Evolutionary conservation across 1,140 invertebrate genomes (phyloP).

Genomic region (Drosophila tropicalis): DNA sequence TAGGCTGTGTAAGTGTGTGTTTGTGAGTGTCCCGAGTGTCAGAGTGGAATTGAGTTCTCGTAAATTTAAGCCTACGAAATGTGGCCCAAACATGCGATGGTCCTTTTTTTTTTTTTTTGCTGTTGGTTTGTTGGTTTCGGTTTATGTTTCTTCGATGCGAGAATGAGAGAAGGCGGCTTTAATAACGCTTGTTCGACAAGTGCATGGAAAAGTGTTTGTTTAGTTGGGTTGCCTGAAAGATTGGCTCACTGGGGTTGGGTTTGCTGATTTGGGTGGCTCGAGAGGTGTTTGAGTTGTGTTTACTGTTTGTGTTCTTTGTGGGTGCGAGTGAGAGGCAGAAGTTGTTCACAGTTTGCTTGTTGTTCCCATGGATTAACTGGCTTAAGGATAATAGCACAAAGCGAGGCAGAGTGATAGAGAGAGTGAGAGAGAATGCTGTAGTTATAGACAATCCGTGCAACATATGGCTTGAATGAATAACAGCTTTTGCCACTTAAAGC

Average conservation of each 20-base stretch:
- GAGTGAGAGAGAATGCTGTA: slow-evolving; percentile 25
- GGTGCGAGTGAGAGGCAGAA: slow-evolving; percentile 8
- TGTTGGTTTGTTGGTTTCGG: not conserved
- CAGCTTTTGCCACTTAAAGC: not conserved
- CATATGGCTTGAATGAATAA: slow-evolving; percentile 28
- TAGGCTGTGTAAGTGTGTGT: not conserved
- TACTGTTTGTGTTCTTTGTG: slow-evolving; percentile 15
- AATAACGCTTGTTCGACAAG: slow-evolving; percentile 45
- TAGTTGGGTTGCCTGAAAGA: not conserved
- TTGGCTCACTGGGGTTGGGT: not conserved
- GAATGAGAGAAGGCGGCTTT: slow-evolving; percentile 40
- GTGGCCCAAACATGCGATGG: slow-evolving; percentile 51
- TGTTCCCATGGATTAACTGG: slow-evolving; percentile 41
- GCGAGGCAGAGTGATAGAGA: too few species aligned
- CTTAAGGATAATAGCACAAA: slow-evolving; percentile 11
- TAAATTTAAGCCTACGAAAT: slow-evolving; percentile 39
- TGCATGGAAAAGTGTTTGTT: slow-evolving; percentile 43
- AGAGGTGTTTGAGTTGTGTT: slow-evolving; percentile 17
- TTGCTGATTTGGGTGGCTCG: not conserved
- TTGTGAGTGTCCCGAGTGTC: slow-evolving; percentile 3
- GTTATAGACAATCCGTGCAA: slow-evolving; percentile 29
- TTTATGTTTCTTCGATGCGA: not conserved
- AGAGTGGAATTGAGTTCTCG: slow-evolving; percentile 11
- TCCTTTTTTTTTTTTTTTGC: not conserved
- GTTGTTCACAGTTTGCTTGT: slow-evolving; percentile 43